Conservation (phyloP, 2,888 invertebrate genomes). For the Diplazon laetatorius region DNA sequence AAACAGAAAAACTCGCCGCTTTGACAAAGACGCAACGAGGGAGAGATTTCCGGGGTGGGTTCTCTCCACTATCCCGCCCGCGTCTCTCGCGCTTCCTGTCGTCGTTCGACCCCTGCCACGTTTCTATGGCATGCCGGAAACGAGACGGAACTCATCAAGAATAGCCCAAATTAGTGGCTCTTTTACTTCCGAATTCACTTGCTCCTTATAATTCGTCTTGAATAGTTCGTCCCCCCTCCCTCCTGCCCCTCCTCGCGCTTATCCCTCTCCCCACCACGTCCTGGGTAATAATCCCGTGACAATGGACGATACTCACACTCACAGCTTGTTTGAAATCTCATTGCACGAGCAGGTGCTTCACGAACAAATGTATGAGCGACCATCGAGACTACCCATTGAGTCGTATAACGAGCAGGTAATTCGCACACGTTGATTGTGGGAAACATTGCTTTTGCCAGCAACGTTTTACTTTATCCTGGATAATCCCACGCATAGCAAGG, state of each 20-base stretch:
- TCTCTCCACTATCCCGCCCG: constrained; percentile 58
- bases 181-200: constrained; percentile 28
- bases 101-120: constrained; percentile 27
- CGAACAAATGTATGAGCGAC: neutral
- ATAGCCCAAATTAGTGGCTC: constrained; percentile 53
- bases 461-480: too few species aligned
- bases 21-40: constrained; percentile 48
- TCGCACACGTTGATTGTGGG: neutral
- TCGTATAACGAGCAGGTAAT: constrained; percentile 22
- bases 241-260: too few species aligned
- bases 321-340: constrained; percentile 1
- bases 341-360: constrained; percentile 2
- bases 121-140: constrained; percentile 52
- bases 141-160: constrained; percentile 31
- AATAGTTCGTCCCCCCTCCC: neutral
- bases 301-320: constrained; percentile 38
- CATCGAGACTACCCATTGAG: neutral
- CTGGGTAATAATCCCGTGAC: constrained; percentile 22
- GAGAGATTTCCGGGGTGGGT: constrained; percentile 62
- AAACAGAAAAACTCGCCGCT: constrained; percentile 42
- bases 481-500: too few species aligned
- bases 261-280: neutral
- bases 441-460: too few species aligned
- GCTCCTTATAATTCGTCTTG: constrained; percentile 24
- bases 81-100: constrained; percentile 45